These are phyloP conservation scores for Stenichneumon culpator DNA, from an alignment of 2,888 invertebrate species.

Conservation along the genomic window DNA sequence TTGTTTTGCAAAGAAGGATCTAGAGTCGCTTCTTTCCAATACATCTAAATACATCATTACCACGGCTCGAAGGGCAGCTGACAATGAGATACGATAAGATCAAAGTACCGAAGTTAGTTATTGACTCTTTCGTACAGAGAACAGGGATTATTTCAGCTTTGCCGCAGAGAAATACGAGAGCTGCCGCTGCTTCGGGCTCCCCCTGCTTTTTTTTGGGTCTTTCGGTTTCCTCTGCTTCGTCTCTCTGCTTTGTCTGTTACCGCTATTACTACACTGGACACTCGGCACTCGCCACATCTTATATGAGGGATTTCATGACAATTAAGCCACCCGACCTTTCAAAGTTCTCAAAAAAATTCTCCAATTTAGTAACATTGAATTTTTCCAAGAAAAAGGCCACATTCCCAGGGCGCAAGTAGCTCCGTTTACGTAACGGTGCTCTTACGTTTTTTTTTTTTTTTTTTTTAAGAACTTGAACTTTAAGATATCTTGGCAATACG, in stretches of 20 bases:
- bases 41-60: neutral
- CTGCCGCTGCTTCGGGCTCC: slow-evolving; percentile 62
- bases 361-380: no score
- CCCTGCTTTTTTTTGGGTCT: slow-evolving; percentile 4
- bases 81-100: slow-evolving; percentile 74
- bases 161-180: slow-evolving; percentile 78
- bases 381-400: no score
- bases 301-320: no score
- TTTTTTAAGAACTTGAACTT: neutral
- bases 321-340: no score
- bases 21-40: no score
- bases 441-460: neutral
- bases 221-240: slow-evolving; percentile 63
- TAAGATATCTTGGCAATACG: neutral
- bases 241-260: slow-evolving; percentile 46
- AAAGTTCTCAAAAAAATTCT: no score
- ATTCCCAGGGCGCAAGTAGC: neutral
- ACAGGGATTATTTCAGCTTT: slow-evolving; percentile 80
- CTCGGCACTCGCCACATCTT: no score
- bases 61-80: neutral
- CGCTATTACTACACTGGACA: slow-evolving; percentile 60
- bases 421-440: no score
- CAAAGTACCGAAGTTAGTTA: slow-evolving; percentile 74
- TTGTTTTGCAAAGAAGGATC: no score
- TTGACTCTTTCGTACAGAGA: slow-evolving; percentile 72